These are phyloP conservation scores for Acanthochromis polyacanthus DNA, from an alignment of 2,113 vertebrate species.

Conservation along the genomic window DNA sequence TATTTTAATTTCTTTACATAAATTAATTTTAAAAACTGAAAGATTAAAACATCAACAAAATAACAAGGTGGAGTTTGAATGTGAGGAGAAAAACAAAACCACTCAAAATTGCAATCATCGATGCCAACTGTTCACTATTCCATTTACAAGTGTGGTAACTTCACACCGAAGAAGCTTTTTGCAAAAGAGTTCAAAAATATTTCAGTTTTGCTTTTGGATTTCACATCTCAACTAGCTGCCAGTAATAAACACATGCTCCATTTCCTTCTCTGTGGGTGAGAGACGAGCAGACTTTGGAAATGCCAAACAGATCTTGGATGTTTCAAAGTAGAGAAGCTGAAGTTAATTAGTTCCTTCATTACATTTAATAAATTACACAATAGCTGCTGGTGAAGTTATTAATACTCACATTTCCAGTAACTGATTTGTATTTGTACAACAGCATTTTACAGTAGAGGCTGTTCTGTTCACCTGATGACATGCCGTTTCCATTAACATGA, in stretches of 20 bases:
- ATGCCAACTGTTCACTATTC: neutral
- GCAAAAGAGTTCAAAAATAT: slow-evolving; percentile 16
- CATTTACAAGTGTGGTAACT: neutral
- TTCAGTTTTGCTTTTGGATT: slow-evolving; percentile 33
- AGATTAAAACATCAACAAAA: neutral
- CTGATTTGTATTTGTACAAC: slow-evolving; percentile 16
- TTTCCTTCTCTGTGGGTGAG: slow-evolving; percentile 61
- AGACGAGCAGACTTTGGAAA: slow-evolving; percentile 46
- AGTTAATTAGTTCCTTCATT: slow-evolving; percentile 60
- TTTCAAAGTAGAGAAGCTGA: slow-evolving; percentile 19
- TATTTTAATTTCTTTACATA: neutral
- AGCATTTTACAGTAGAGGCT: neutral
- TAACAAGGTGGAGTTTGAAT: no score
- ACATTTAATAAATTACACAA: slow-evolving; percentile 49
- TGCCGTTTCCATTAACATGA: neutral
- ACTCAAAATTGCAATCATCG: neutral
- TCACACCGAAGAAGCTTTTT: slow-evolving; percentile 9
- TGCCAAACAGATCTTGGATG: slow-evolving; percentile 25
- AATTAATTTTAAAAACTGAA: neutral
- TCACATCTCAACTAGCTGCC: slow-evolving; percentile 34
- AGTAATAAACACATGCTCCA: slow-evolving; percentile 65
- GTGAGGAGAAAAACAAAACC: no score
- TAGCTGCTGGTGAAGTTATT: slow-evolving; percentile 26
- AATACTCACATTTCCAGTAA: slow-evolving; percentile 36
- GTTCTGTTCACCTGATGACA: neutral